Percentiles rank a stretch among this genome's conserved stretches.
Evolutionary conservation across 2,888 invertebrate genomes (phyloP).

Genomic region (Eurytoma californica): DNA sequence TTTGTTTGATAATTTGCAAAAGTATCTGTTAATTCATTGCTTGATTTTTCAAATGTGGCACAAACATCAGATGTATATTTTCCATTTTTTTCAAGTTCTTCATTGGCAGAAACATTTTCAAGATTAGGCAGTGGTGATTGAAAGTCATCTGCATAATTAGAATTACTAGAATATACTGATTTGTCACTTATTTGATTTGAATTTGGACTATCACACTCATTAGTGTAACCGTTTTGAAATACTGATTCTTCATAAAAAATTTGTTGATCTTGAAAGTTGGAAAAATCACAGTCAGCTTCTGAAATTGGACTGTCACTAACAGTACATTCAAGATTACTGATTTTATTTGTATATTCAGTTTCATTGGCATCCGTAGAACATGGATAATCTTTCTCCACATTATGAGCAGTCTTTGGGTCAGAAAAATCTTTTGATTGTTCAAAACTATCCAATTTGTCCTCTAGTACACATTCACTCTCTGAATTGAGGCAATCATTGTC

Average conservation of each 20-base stretch:
- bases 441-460: conserved; percentile 39
- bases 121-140: conserved; percentile 53
- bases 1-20: conserved; percentile 31
- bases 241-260: conserved; percentile 40
- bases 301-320: conserved; percentile 38
- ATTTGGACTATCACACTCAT: conserved; percentile 30
- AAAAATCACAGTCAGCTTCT: conserved; percentile 67
- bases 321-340: conserved; percentile 34
- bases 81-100: conserved; percentile 35
- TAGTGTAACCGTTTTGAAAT: conserved; percentile 41
- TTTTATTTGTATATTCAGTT: conserved; percentile 30
- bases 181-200: conserved; percentile 49
- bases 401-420: conserved; percentile 49
- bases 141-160: conserved; percentile 34
- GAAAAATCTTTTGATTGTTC: conserved; percentile 52
- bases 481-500: conserved; percentile 41
- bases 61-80: conserved; percentile 29
- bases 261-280: conserved; percentile 74
- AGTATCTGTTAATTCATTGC: conserved; percentile 10
- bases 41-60: conserved; percentile 25
- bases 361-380: conserved; percentile 35
- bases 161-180: conserved; percentile 41
- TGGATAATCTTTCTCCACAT: conserved; percentile 31
- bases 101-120: conserved; percentile 42
- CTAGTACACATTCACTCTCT: conserved; percentile 35